Evolutionary conservation across 1,140 invertebrate genomes (phyloP).

Genomic region (Lerema accius): DNA sequence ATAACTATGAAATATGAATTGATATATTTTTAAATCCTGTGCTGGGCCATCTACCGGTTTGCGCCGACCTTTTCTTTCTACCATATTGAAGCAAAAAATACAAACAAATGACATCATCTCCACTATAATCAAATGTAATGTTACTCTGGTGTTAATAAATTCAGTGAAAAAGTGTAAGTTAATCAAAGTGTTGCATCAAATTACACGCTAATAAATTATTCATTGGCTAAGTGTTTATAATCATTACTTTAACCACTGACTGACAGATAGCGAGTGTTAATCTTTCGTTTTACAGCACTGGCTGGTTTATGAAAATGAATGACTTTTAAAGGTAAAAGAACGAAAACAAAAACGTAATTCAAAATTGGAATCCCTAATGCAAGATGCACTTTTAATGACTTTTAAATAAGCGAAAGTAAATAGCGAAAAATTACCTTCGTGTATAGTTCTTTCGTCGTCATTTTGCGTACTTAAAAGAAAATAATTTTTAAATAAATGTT

Average conservation of each 20-base stretch:
- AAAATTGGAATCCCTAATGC: constrained; percentile 34
- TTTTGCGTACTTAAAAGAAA: constrained; percentile 48
- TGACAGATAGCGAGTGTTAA: constrained; percentile 52
- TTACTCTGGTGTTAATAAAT: no score
- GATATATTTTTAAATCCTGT: no score
- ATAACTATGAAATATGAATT: no score
- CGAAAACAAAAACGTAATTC: constrained; percentile 3
- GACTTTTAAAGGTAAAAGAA: constrained; percentile 9
- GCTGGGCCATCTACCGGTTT: no score
- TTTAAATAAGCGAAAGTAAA: constrained; percentile 35
- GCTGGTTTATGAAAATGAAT: constrained; percentile 15
- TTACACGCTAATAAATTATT: constrained; percentile 49
- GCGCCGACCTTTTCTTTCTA: neutral
- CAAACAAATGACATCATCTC: constrained; percentile 28
- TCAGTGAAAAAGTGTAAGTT: constrained; percentile 23
- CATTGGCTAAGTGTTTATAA: constrained; percentile 44
- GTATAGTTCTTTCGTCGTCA: constrained; percentile 82
- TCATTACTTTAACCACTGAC: constrained; percentile 48
- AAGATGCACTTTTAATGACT: constrained; percentile 34
- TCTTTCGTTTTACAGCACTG: constrained; percentile 30
- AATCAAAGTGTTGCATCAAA: constrained; percentile 32
- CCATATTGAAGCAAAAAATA: constrained; percentile 22
- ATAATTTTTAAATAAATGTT: constrained; percentile 35
- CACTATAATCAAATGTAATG: constrained; percentile 5
- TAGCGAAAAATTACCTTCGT: constrained; percentile 76